Base-by-base conservation (phyloP, 2,888 invertebrate genomes). In the Melanophora roralis region DNA sequence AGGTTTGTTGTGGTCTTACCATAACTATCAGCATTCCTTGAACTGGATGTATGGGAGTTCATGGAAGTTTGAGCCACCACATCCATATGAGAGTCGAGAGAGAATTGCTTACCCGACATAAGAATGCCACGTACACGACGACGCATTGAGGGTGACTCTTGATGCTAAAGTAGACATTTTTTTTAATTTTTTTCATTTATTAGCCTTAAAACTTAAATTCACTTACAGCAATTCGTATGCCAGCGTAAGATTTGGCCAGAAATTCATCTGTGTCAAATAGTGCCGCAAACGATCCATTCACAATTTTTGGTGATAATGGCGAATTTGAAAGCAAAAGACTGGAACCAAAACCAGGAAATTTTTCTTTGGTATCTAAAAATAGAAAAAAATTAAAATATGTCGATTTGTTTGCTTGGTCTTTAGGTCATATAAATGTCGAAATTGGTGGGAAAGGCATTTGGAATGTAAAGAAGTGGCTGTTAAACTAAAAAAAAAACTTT, bases 221-320 rank as follows among this genome's bases (percentile, higher is more conserved):
- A 86, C 87, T 87, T 83, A 90, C 90, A 72, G 88, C 87, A 69
- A 90, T 88, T 74, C 90, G 82, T 64, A 90, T 86, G 14, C 90
- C 90, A 0, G 90, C 89, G 82, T 90, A 90, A 23, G 89, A 89
- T 82, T 90, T 90, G 45, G 90, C 88, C 74, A 90, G 85, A 82
- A 90, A 90, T 74, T 90, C 90, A 53, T 90, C 90, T 1, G 90
- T 86, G 87, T 97, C 97, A 85, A 96, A 96, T 81, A 97, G 95
- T 27, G 97, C 97, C 0, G 95, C 97, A 89, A 97, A 97, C 57
- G 96, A 97, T 3, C 97, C 97, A 85, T 98, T 97, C 2, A 98
- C 97, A 62, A 98, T 95, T 91, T 98, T 98, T 0, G 98, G 98
- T 5, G 97, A 97, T 95, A 97, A 96, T 0, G 98, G 98, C 1